These are phyloP conservation scores for Craniophora ligustri DNA, from an alignment of 2,888 invertebrate genomes.

Conservation along the genomic window DNA sequence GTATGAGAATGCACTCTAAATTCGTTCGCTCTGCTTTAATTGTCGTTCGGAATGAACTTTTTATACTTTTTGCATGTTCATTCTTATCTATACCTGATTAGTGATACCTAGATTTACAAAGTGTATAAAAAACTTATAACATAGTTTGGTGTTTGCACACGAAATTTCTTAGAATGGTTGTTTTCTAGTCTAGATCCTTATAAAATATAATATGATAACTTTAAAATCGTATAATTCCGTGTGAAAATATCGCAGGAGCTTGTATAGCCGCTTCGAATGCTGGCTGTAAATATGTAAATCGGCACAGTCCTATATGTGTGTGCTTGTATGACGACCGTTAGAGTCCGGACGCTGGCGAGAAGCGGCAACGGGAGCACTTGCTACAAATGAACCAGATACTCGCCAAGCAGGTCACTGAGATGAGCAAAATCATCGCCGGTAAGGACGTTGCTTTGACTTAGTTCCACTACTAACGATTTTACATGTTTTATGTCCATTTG, in stretches of 20 bases:
- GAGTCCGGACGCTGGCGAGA: constrained; percentile 94
- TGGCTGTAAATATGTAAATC: constrained; percentile 80
- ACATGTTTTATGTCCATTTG: constrained; percentile 13
- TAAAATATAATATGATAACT: neutral
- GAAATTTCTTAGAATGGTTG: constrained; percentile 1
- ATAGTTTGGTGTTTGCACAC: constrained; percentile 55
- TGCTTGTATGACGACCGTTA: constrained; percentile 81
- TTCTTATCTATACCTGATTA: constrained; percentile 37
- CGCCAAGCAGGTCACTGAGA: constrained; percentile 97
- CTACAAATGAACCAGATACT: constrained; percentile 97
- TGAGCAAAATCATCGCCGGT: constrained; percentile 98
- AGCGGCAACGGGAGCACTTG: constrained; percentile 95
- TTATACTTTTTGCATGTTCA: constrained; percentile 65
- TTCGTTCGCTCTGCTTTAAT: constrained; percentile 73
- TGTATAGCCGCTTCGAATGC: constrained; percentile 82
- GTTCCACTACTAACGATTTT: constrained; percentile 37
- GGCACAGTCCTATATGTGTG: constrained; percentile 74
- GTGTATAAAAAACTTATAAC: constrained; percentile 25
- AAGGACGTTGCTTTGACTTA: constrained; percentile 72
- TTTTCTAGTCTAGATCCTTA: neutral
- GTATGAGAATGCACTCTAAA: constrained; percentile 51
- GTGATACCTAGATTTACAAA: constrained; percentile 11
- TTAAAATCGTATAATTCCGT: constrained; percentile 27
- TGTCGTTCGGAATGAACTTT: constrained; percentile 67
- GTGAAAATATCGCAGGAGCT: constrained; percentile 62